phyloP scores from a whole-genome alignment of 2,888 invertebrate species.

The Synanthedon vespiformis region DNA sequence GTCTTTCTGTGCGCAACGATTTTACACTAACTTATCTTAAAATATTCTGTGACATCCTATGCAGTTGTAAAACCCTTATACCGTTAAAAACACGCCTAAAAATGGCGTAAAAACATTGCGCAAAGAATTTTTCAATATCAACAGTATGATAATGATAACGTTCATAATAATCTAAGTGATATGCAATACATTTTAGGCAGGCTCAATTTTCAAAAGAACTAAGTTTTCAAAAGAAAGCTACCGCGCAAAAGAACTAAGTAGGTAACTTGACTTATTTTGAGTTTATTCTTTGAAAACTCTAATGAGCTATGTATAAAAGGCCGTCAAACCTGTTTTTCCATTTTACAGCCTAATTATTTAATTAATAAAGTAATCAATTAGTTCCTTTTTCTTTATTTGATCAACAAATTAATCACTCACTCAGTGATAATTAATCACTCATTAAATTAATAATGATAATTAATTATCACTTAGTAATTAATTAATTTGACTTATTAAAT shows the following conservation, averaged over 20 bases:
- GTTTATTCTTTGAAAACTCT: no score
- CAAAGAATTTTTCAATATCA: not conserved
- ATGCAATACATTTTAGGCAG: constrained; percentile 67
- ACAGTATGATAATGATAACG: constrained; percentile 32
- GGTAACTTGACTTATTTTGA: no score
- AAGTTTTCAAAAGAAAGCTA: constrained; percentile 11
- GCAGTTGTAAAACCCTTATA: not conserved
- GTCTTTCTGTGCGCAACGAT: not conserved
- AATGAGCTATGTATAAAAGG: no score
- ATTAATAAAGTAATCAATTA: no score
- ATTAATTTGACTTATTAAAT: no score
- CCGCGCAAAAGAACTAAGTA: constrained; percentile 4
- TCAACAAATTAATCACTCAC: no score
- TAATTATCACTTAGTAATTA: no score
- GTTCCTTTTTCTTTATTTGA: no score
- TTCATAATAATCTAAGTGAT: constrained; percentile 25
- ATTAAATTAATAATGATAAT: no score
- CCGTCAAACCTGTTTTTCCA: no score
- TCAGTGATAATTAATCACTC: no score
- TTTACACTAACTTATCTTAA: not conserved
- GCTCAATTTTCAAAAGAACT: constrained; percentile 25
- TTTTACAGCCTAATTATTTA: no score
- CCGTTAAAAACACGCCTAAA: not conserved
- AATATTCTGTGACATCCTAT: not conserved
- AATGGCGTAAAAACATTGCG: not conserved